Evolutionary conservation across 2,888 invertebrate species (phyloP), one percentile per base, ranked within the genome.

Genomic region (Epinotia brunnichana): DNA sequence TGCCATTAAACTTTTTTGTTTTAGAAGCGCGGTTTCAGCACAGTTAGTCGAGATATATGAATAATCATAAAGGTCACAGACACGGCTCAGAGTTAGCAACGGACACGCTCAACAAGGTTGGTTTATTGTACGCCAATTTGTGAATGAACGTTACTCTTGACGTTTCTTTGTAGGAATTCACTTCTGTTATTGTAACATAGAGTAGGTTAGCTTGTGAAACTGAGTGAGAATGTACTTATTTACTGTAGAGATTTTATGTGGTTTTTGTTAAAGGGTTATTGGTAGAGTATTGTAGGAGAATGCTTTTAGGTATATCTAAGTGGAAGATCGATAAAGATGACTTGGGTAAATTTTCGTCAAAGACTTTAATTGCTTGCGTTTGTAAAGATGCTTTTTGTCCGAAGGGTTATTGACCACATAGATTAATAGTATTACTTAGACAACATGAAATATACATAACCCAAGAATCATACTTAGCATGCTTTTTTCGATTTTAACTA

Each of bases 51-150:
- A 24, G 19, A 15, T 39, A 41, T 21, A 48, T 72, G 61, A 67
- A 72, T 71, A 72, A 61, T 48, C 71, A 72, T 67, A 72, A 72
- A 67, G 71, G 71, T 72, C 71, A 66, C 15, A 61, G 71, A 61
- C 60, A 53, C 59, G 48, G 51, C 60, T 13, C 29, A 39, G 51
- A 29, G 54, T 35, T 13, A 61, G 54, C 56, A 48, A 9, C 29
- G 66, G 53, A n/a, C 61, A 53, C 59, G 39, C 53, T n/a, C 53
- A 17, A 68, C 67, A 72, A 62, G 72, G 67, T 19, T 62, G 56
- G 48, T 17, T 70, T 54, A 56, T 72, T 72, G 67, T 72, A 51
- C 67, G 35, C 51, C 72, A 68, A 72, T 68, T 62, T 57, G 56
- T 72, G 62, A 72, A 72, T 67, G 48, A 61, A 68, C 48, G 56